phyloP scores from a whole-genome alignment of 2,797 vertebrate genomes.

The Smutsia temminckii region DNA sequence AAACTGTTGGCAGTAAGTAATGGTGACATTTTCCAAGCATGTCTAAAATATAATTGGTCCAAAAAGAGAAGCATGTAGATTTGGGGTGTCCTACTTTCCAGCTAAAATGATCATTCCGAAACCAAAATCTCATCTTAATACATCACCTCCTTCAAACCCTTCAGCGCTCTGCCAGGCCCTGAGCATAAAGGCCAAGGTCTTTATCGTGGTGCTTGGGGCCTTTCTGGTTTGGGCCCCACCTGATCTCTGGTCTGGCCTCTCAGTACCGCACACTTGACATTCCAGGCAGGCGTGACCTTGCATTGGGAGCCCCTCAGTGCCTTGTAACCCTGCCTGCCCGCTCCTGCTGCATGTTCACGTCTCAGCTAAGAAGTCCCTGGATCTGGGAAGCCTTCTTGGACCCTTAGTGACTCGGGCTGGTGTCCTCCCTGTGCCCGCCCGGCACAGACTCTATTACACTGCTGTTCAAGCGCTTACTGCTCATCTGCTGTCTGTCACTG shows the following conservation, averaged over 20 bases:
- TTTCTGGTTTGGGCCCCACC: not conserved
- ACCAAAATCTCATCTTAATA: not conserved
- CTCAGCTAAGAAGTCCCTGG: not conserved
- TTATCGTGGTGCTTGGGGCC: not conserved
- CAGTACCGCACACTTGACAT: not conserved
- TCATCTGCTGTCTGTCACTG: not conserved
- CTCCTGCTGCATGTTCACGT: not conserved
- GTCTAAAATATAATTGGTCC: not conserved
- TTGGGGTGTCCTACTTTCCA: not conserved
- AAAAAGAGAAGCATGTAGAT: not conserved
- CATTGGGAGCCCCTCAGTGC: not conserved
- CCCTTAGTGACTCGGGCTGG: not conserved
- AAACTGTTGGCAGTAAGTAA: not conserved
- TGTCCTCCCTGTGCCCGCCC: not conserved
- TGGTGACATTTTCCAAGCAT: not conserved
- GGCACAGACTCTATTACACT: not conserved
- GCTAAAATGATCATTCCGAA: not conserved
- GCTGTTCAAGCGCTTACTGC: not conserved
- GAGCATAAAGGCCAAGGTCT: not conserved
- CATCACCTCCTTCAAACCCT: not conserved
- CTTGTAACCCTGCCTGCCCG: not conserved
- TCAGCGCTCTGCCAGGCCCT: not conserved
- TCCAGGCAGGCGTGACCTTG: not conserved
- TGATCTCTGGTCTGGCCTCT: not conserved
- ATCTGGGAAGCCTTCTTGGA: not conserved